A percentile compares a stretch with the other conserved stretches of the same genome.
Evolutionary conservation across 2,888 invertebrate genomes (phyloP).

Genomic region (Aelia acuminata): DNA sequence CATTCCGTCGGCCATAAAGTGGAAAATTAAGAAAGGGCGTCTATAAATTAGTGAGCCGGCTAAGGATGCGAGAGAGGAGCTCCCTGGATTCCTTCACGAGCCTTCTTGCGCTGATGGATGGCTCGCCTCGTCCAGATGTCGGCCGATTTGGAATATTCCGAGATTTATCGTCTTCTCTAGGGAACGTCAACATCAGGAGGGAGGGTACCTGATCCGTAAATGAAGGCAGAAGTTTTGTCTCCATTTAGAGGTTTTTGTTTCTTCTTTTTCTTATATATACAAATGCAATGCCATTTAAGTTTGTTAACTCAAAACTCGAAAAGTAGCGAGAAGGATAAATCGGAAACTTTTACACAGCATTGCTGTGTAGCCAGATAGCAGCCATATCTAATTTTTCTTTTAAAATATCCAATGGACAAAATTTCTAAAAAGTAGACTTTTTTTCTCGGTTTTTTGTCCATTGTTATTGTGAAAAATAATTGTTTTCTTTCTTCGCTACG

Average conservation of each 20-base stretch:
- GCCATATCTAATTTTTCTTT: no score
- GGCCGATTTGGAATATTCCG: conserved; percentile 5
- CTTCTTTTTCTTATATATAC: no score
- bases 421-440: no score
- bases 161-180: background rate
- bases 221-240: background rate
- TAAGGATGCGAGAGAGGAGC: background rate
- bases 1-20: conserved; percentile 36
- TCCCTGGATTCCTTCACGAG: conserved; percentile 22
- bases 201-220: background rate
- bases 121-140: background rate
- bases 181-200: background rate
- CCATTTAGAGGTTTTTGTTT: background rate
- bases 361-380: no score
- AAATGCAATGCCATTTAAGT: no score
- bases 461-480: no score
- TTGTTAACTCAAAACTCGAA: no score
- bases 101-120: background rate
- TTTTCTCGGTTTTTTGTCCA: no score
- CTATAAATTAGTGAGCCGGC: conserved; percentile 9
- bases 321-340: no score
- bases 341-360: no score
- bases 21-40: conserved; percentile 19
- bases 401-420: no score
- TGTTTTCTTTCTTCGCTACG: no score